Base-by-base conservation (phyloP, 2,888 invertebrate species). In the Sinohyriopsis cumingii region DNA sequence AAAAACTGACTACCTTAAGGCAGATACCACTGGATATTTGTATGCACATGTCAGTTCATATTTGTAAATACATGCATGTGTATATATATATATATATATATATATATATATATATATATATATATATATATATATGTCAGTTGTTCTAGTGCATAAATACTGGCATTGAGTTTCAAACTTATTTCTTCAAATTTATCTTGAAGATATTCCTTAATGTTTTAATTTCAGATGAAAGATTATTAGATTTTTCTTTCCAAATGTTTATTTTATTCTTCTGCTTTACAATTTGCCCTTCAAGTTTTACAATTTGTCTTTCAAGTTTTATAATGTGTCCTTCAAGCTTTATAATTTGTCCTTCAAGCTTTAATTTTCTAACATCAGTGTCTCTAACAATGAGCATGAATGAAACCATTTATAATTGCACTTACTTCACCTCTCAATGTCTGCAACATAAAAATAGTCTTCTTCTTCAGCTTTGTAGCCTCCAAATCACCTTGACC, bases 171-270 rank as follows among this genome's bases (percentile, higher is more conserved):
- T 56, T 77, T 74, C 55, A 67, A 22, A 19, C 63, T 18, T 56
- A 74, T 77, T 53, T 73, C 76, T 20, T 74, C 70, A 22, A 78
- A 65, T 18, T 69, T 62, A 22, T 78, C 71, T 57, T 78, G 69
- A 15, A 76, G 33, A 24, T 65, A 28, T 33, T 59, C 20, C 69
- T 68, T 12, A 75, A 56, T 9, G 24, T 53, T 56, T 72, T 66
- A 1, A 73, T 28, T 45, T 64, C 69, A 45, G 67, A 59, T 45
- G 53, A 54, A 19, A 73, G 55, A 18, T 67, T 57, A 45, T 62
- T 24, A n/a, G 67, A 55, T 61, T 69, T 69, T 55, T 67, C 65
- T n/a, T 65, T 57, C 22, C 71, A 67, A 20, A 63, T 54, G 20
- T 61, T 24, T 7, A 72, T 61, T 55, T 75, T 64, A 53, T 68